phyloP scores from a whole-genome alignment of 2,888 invertebrate species.

The Harpagoxenus sublaevis region DNA sequence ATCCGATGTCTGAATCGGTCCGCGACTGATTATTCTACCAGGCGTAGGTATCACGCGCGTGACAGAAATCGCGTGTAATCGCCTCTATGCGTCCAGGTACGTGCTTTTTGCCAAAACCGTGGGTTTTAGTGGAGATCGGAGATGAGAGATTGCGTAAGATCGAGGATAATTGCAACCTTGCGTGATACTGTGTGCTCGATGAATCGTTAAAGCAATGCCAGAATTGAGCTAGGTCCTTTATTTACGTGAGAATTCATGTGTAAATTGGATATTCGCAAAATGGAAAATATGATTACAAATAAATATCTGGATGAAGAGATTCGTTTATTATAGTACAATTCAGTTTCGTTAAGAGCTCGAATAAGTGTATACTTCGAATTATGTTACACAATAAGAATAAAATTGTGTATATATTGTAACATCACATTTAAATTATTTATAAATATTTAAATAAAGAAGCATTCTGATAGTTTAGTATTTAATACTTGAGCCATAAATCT shows the following conservation, averaged over 20 bases:
- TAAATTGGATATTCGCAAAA: background rate
- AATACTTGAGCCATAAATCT: background rate
- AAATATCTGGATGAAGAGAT: background rate
- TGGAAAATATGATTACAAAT: background rate
- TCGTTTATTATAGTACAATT: background rate
- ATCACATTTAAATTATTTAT: too few relatives aligned
- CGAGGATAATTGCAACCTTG: constrained; percentile 28
- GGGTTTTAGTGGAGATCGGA: constrained; percentile 48
- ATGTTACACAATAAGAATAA: too few relatives aligned
- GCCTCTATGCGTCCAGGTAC: constrained; percentile 6
- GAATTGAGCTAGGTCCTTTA: background rate
- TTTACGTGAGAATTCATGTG: background rate
- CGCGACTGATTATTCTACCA: constrained; percentile 32
- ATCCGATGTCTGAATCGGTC: constrained; percentile 9
- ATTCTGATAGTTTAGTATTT: background rate
- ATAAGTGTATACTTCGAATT: too few relatives aligned
- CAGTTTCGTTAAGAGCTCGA: too few relatives aligned
- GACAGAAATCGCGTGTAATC: constrained; percentile 40
- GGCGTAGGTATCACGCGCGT: constrained; percentile 33
- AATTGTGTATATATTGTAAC: too few relatives aligned
- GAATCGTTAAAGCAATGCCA: background rate
- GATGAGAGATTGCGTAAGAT: constrained; percentile 37
- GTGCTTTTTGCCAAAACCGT: constrained; percentile 50
- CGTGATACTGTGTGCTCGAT: background rate
- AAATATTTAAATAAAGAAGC: background rate